Evolutionary conservation across 2,797 vertebrate genomes (phyloP), one percentile per base, ranked within the genome.

Genomic region (Enteromius fasciolatus): DNA sequence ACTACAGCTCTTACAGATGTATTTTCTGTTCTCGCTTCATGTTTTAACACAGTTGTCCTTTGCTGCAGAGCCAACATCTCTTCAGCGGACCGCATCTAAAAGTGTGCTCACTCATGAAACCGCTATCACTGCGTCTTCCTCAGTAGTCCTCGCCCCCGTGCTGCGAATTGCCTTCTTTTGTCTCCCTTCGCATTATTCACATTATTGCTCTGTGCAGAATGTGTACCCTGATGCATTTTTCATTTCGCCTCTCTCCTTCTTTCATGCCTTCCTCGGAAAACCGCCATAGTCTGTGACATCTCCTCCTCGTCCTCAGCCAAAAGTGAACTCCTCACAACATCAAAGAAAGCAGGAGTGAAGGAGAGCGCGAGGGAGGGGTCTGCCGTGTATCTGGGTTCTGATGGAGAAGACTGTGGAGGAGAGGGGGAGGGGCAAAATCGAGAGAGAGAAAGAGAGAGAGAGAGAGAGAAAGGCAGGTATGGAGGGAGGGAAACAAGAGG

Each of bases 281-380:
- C 75, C 79, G 1, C 87, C 68, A 68, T 81, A 59, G 57, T 87
- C 83, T 82, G 80, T 87, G 28, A 12, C 52, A 48, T 46, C 87
- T 90, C 64, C 84, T 75, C 83, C 86, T 90, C 57, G 80, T 78
- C 83, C 83, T 87, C 82, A 84, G 89, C 87, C 80, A 83, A 89
- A 89, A 92, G 88, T 90, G 31, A 93, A 93, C 91, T 93, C 91
- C 77, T 84, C 50, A 81, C 84, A 93, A 91, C 91, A 94, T 94
- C 92, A 93, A 92, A 93, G 92, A 86, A 87, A 76, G 41, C 81
- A 6, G 41, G 67, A 82, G 74, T 72, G 78, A 74, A 54, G 6
- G 57, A 25, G 69, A 44, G 75, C 41, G 76, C 36, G 81, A 78
- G 64, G 76, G 83, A 44, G 72, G 67, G 76, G 63, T 78, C 8